Conservation (phyloP, 2,113 vertebrate genomes). For the Burhinus oedicnemus region DNA sequence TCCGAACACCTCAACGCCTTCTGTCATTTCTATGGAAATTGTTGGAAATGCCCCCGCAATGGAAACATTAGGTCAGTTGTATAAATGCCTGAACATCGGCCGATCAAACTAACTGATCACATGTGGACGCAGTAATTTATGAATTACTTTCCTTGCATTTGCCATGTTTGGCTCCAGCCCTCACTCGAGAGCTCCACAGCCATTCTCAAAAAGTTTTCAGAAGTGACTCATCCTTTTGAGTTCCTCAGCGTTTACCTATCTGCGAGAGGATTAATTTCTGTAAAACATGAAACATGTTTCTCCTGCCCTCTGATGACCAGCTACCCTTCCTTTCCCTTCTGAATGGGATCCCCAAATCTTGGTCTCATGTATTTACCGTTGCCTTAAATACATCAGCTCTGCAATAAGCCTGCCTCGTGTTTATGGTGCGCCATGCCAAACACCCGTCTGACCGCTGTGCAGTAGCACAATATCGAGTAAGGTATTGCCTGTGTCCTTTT, state of each 20-base stretch:
- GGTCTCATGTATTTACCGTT: background rate
- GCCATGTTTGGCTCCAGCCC: background rate
- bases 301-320: background rate
- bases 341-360: background rate
- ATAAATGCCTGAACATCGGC: background rate
- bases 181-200: background rate
- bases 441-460: background rate
- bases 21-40: background rate
- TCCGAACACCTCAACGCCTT: background rate
- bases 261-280: background rate
- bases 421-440: background rate
- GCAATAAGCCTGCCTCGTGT: background rate
- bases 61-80: background rate
- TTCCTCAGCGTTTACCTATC: background rate
- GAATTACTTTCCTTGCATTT: background rate
- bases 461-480: accelerated
- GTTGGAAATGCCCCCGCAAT: background rate
- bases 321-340: background rate
- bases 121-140: background rate
- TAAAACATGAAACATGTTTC: accelerated
- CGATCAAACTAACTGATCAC: background rate
- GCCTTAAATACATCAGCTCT: background rate
- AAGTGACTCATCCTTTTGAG: background rate
- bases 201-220: background rate
- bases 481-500: background rate